phyloP scores from a whole-genome alignment of 2,113 vertebrate genomes.

The Gulo gulo region DNA sequence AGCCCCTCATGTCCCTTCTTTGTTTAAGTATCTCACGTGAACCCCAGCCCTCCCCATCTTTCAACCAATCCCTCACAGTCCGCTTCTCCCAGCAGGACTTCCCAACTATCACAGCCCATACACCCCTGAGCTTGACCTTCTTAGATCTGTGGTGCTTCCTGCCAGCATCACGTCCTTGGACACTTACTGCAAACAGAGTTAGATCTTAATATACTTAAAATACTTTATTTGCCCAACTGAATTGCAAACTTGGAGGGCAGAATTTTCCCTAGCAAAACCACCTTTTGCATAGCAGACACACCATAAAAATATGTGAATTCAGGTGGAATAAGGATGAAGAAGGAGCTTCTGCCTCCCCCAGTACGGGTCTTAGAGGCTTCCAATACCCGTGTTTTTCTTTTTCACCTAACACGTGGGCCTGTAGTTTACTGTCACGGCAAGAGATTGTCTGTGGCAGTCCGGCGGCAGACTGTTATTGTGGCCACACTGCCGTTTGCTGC shows the following conservation, averaged over 20 bases:
- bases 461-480: background rate
- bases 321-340: background rate
- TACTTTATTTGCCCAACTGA: background rate
- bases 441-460: background rate
- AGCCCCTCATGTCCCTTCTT: background rate
- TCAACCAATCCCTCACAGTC: background rate
- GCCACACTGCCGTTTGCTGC: slow-evolving; percentile 5
- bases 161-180: background rate
- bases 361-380: background rate
- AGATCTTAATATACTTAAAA: background rate
- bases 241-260: background rate
- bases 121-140: background rate
- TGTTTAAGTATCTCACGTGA: background rate
- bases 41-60: background rate
- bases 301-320: background rate
- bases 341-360: background rate
- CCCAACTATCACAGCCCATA: background rate
- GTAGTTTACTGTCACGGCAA: background rate
- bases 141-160: background rate
- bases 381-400: background rate
- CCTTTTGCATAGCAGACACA: background rate
- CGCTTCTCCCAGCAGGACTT: background rate
- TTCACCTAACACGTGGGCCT: background rate
- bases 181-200: background rate
- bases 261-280: background rate